These are phyloP conservation scores for Spongilla lacustris DNA, from an alignment of 37 sponge, comb jelly and placozoan species.

Conservation along the genomic window DNA sequence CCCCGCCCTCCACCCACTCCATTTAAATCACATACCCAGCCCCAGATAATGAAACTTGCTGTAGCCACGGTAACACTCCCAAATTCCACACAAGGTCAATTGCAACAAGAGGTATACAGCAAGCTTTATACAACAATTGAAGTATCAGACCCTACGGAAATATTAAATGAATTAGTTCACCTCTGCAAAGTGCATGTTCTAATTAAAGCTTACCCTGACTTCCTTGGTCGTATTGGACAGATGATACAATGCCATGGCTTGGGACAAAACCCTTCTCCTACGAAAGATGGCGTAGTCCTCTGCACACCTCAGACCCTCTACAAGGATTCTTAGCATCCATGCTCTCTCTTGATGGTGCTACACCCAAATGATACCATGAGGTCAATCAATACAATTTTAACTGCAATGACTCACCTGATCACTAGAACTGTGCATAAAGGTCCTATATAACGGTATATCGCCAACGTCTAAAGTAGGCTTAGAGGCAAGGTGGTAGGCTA, in stretches of 20 bases:
- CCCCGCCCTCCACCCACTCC: no score
- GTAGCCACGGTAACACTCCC: conserved; percentile 16
- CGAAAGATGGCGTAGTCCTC: conserved; percentile 63
- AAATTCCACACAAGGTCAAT: conserved; percentile 28
- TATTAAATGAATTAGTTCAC: not conserved
- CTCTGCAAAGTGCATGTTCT: not conserved
- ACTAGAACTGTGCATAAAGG: conserved; percentile 69
- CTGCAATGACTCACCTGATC: conserved; percentile 25
- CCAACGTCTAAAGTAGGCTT: conserved; percentile 54
- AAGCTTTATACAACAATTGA: conserved; percentile 7
- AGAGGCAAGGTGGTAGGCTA: conserved; percentile 48
- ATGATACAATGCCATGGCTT: conserved; percentile 33
- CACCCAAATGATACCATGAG: no score
- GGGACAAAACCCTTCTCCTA: conserved; percentile 46
- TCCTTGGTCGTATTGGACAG: not conserved
- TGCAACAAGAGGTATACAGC: not conserved
- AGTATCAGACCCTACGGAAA: conserved; percentile 1
- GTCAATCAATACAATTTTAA: no score
- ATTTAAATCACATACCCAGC: not conserved
- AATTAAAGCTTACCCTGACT: conserved; percentile 17
- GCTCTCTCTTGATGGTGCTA: conserved; percentile 46
- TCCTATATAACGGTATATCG: conserved; percentile 52
- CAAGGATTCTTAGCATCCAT: conserved; percentile 70
- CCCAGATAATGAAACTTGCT: conserved; percentile 1
- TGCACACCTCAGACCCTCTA: conserved; percentile 60